phyloP scores from a whole-genome alignment of 2,113 vertebrate species.

The Odontesthes bonariensis region DNA sequence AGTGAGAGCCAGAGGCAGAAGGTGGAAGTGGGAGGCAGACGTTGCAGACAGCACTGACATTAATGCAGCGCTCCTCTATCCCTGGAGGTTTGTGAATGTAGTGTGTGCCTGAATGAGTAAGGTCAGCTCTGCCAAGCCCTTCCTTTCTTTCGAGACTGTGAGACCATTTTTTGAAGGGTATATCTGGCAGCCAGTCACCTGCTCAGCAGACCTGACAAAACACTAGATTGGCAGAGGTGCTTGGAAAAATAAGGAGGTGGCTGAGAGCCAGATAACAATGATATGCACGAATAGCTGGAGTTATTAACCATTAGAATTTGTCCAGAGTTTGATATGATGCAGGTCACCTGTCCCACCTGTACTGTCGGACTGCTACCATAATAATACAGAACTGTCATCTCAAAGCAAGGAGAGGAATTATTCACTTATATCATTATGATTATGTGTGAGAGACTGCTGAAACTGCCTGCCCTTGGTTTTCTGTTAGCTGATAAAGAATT shows the following conservation, averaged over 20 bases:
- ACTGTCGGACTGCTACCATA: no score
- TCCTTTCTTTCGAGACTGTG: background rate
- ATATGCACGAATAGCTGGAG: no score
- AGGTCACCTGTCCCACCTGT: no score
- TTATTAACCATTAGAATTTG: no score
- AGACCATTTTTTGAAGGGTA: background rate
- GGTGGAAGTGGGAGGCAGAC: constrained; percentile 15
- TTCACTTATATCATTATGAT: no score
- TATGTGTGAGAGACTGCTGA: no score
- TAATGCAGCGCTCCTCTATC: constrained; percentile 27
- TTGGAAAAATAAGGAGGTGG: background rate
- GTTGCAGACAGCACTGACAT: constrained; percentile 16
- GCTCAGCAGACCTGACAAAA: constrained; percentile 36
- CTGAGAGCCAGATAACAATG: background rate
- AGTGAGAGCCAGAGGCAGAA: constrained; percentile 15
- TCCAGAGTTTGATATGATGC: no score
- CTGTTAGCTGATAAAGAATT: no score
- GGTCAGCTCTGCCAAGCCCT: constrained; percentile 13
- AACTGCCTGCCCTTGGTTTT: no score
- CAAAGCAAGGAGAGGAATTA: no score
- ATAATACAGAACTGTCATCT: no score
- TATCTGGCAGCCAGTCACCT: constrained; percentile 40
- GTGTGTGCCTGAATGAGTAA: constrained; percentile 24
- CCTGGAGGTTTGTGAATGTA: constrained; percentile 26
- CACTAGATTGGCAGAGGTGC: constrained; percentile 14